Conservation (phyloP, 2,888 invertebrate species). For the Chelonus formosanus region DNA sequence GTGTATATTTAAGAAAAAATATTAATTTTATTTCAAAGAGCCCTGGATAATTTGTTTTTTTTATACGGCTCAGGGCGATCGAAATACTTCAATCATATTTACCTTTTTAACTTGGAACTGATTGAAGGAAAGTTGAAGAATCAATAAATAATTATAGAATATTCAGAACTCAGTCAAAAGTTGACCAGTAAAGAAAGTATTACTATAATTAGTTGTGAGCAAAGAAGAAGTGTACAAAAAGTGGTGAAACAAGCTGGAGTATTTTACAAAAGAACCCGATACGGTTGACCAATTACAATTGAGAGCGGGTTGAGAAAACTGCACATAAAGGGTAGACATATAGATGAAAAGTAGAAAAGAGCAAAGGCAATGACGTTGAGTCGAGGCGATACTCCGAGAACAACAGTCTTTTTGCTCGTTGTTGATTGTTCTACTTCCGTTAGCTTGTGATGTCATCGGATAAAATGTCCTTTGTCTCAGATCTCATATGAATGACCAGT, state of each 20-base stretch:
- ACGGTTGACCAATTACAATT: slow-evolving; percentile 24
- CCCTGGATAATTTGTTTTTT: too few species aligned
- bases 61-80: too few species aligned
- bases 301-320: background rate
- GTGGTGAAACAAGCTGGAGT: slow-evolving; percentile 19
- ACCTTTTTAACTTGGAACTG: background rate
- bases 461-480: slow-evolving; percentile 11
- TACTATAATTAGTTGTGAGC: slow-evolving; percentile 20
- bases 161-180: slow-evolving; percentile 13
- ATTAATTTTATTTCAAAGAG: too few species aligned
- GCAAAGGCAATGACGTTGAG: slow-evolving; percentile 12
- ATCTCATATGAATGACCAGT: slow-evolving; percentile 14
- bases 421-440: slow-evolving; percentile 15
- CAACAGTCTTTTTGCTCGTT: slow-evolving; percentile 7
- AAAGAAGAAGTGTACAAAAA: slow-evolving; percentile 24
- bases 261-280: slow-evolving; percentile 31
- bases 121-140: slow-evolving; percentile 1
- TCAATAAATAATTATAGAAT: background rate
- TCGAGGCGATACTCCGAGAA: slow-evolving; percentile 4
- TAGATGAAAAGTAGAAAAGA: background rate
- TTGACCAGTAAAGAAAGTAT: slow-evolving; percentile 15
- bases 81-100: too few species aligned
- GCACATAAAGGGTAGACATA: background rate
- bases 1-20: too few species aligned
- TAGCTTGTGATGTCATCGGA: slow-evolving; percentile 16